Conservation (phyloP, 2,888 invertebrate genomes). For the Xylota sylvarum region DNA sequence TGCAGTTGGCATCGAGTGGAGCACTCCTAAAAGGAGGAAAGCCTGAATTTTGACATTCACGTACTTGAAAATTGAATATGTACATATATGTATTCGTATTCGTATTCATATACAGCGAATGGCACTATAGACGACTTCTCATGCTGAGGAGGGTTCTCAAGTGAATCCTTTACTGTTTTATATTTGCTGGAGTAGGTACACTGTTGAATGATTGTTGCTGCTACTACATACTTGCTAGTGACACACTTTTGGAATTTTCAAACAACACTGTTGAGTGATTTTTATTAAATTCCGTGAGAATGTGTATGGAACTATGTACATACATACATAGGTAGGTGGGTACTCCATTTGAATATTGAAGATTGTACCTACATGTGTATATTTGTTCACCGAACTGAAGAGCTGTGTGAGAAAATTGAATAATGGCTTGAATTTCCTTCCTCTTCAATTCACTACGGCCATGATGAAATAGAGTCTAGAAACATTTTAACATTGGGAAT, state of each 20-base stretch:
- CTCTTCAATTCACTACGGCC: background rate
- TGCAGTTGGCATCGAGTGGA: slow-evolving; percentile 59
- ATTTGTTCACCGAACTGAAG: slow-evolving; percentile 25
- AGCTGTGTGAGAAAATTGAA: slow-evolving; percentile 13
- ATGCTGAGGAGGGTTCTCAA: slow-evolving; percentile 29
- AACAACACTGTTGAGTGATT: slow-evolving; percentile 51
- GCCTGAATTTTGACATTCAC: slow-evolving; percentile 52
- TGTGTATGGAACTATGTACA: slow-evolving; percentile 28
- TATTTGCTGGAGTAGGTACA: slow-evolving; percentile 24
- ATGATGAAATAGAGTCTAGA: slow-evolving; percentile 6
- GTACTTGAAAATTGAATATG: slow-evolving; percentile 57
- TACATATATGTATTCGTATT: background rate
- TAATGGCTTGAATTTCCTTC: slow-evolving; percentile 7
- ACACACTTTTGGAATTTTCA: slow-evolving; percentile 51
- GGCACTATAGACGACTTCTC: slow-evolving; percentile 46
- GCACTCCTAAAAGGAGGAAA: slow-evolving; percentile 21
- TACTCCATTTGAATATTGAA: slow-evolving; percentile 54
- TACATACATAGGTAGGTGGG: too few relatives aligned
- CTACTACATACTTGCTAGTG: slow-evolving; percentile 36
- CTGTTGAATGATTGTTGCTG: slow-evolving; percentile 45
- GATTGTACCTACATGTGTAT: slow-evolving; percentile 3
- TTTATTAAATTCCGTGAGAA: slow-evolving; percentile 62
- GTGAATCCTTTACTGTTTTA: slow-evolving; percentile 58
- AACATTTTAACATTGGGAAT: slow-evolving; percentile 14
- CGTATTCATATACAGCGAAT: slow-evolving; percentile 8